Base-by-base conservation (phyloP, 2,113 vertebrate species). In the Microcebus griseorufus region DNA sequence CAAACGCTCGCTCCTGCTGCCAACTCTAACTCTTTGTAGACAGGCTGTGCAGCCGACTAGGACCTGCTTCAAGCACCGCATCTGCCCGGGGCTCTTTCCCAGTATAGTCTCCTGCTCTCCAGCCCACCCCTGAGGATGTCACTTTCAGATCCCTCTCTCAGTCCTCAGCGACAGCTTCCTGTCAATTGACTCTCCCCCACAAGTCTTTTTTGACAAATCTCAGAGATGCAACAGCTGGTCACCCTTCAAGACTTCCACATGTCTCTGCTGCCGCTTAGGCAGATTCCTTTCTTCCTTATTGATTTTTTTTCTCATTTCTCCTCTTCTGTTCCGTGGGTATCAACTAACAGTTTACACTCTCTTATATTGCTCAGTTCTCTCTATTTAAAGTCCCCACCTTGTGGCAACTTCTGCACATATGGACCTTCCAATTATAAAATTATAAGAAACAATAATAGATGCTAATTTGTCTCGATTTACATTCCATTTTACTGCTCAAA, bases 171-270 rank as follows among this genome's bases (percentile, higher is more conserved):
- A 98, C 97, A 97, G 95, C 92, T 98, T 96, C 96, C 76, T 98
- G 97, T 97, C 97, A 98, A 89, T 84, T 96, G 94, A 95, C 18
- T 97, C 78, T 95, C 91, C 75, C 73, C 93, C 72, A 62, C 91
- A 96, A 96, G 89, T 92, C 94, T 96, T 95, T 95, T 93, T 55
- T 98, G 97, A 97, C 97, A 98, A 97, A 97, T 94, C 79, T 97
- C 89, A 81, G 83, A 97, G 94, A 97, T 96, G 94, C 96, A 97
- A 97, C 98, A 98, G 97, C 97, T 98, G 97, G 97, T 97, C 95
- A 96, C 95, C 97, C 97, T 98, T 97, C 98, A 98, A 97, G 97
- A 95, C 95, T 97, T 97, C 88, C 97, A 97, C 97, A 97, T 94
- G 95, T 97, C 95, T 96, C 92, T 89, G 90, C 75, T 97, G 93